Evolutionary conservation across 2,113 vertebrate genomes (phyloP).

Genomic region (Pleuronectes platessa): DNA sequence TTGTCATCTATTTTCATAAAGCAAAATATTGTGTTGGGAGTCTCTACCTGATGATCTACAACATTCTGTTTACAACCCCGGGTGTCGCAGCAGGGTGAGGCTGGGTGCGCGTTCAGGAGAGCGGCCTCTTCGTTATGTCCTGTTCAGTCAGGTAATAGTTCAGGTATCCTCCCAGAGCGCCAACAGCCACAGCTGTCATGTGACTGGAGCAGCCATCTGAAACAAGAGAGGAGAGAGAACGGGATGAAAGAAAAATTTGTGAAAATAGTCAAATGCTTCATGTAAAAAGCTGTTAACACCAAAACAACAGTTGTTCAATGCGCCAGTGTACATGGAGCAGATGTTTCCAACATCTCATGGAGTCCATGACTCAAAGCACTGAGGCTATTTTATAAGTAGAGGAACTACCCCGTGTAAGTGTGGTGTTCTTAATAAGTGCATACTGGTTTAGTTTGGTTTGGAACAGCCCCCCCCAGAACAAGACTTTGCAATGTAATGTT

Average conservation of each 20-base stretch:
- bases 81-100: background rate
- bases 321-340: too few species aligned
- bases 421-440: too few species aligned
- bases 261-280: background rate
- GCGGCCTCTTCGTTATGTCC: slow-evolving; percentile 85
- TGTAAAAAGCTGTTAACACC: too few species aligned
- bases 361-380: too few species aligned
- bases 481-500: too few species aligned
- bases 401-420: too few species aligned
- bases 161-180: slow-evolving; percentile 83
- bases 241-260: background rate
- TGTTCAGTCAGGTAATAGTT: slow-evolving; percentile 83
- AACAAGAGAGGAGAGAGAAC: background rate
- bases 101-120: slow-evolving; percentile 62
- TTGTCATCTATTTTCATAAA: slow-evolving; percentile 23
- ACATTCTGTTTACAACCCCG: too few species aligned
- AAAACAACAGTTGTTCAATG: too few species aligned
- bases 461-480: too few species aligned
- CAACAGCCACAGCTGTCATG: slow-evolving; percentile 83
- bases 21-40: background rate
- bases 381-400: too few species aligned
- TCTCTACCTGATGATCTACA: slow-evolving; percentile 32
- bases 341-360: too few species aligned
- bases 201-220: slow-evolving; percentile 85
- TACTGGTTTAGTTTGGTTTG: too few species aligned